Base-by-base conservation (phyloP, 2,797 vertebrate species). In the Masticophis lateralis region DNA sequence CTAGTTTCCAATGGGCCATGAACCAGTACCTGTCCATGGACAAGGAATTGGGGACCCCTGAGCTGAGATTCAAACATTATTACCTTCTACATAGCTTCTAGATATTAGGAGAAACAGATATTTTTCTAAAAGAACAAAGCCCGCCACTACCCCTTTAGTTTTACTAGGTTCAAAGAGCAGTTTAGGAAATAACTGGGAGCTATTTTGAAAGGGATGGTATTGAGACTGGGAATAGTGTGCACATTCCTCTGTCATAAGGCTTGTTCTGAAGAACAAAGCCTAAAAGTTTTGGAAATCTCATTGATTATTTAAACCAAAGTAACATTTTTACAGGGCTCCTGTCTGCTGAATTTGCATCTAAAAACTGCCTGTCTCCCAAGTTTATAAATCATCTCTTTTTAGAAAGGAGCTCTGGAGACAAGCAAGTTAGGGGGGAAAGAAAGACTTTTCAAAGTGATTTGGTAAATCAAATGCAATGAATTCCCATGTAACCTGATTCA, bases 391-490 rank as follows among this genome's bases (percentile, higher is more conserved):
- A 18, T 92, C 88, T 14, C 74, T 92, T 93, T 60, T 86, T 53
- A 61, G 10, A 28, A 88, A 20, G 22, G 32, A 86, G 5, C 94
- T 11, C 56, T 60, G 93, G 92, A 93, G 92, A 94, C 89, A 96
- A 94, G 94, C 91, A 0, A 93, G 28, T 93, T 47, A 18, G 16
- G 25, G 16, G 14, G 2, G 32, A 51, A 27, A 86, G 22, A 91
- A 83, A 66, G 91, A n/a, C 89, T 95, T 96, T 96, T 92, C 89
- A 96, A 89, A 95, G 94, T 92, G 0, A 96, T 94, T 96, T 96
- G 93, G 61, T 96, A 95, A 96, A 96, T 96, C 92, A 96, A 95
- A 91, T 91, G 93, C 88, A 96, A 90, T 95, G 94, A 96, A 96
- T 95, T 94, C 89, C 74, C 95, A 66, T 93, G 93, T 95, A 95